A percentile compares a stretch with the other conserved stretches of the same genome.
Conservation (phyloP, 2,888 invertebrate species). For the Pherbina coryleti region DNA sequence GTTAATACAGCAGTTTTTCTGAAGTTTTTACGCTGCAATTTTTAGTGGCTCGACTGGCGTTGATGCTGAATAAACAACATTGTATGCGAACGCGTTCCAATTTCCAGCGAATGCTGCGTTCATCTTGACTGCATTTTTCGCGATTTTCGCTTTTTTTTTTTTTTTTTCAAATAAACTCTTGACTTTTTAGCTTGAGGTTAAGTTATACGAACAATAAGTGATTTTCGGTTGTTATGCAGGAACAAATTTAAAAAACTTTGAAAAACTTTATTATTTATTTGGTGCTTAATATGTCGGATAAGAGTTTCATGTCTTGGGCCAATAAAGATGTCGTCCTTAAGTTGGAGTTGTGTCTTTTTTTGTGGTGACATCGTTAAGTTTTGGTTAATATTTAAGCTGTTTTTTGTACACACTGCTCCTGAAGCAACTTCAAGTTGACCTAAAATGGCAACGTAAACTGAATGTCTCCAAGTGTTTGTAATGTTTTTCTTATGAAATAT, state of each 20-base stretch:
- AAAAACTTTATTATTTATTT: background rate
- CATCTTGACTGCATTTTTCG: background rate
- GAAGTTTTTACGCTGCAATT: background rate
- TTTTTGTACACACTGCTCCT: too few species aligned
- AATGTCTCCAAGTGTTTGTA: too few species aligned
- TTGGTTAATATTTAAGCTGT: too few species aligned
- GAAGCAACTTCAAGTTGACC: too few species aligned
- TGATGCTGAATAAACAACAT: background rate
- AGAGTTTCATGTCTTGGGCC: background rate
- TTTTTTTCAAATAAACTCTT: background rate
- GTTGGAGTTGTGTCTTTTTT: background rate
- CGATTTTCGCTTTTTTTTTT: too few species aligned
- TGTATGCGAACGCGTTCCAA: background rate
- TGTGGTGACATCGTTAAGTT: too few species aligned
- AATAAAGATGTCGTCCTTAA: background rate
- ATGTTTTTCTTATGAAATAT: too few species aligned
- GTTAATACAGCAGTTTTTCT: background rate
- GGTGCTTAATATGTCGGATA: background rate
- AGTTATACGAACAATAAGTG: slow-evolving; percentile 8
- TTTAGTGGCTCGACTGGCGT: slow-evolving; percentile 5
- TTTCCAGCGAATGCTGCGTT: background rate
- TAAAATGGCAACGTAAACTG: too few species aligned
- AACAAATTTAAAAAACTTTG: background rate
- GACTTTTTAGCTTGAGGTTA: slow-evolving; percentile 6
- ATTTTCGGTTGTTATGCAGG: background rate